Percentiles rank a stretch among this genome's conserved stretches.
These are phyloP conservation scores for Suncus etruscus DNA, from an alignment of 2,113 vertebrate species.

Conservation along the genomic window DNA sequence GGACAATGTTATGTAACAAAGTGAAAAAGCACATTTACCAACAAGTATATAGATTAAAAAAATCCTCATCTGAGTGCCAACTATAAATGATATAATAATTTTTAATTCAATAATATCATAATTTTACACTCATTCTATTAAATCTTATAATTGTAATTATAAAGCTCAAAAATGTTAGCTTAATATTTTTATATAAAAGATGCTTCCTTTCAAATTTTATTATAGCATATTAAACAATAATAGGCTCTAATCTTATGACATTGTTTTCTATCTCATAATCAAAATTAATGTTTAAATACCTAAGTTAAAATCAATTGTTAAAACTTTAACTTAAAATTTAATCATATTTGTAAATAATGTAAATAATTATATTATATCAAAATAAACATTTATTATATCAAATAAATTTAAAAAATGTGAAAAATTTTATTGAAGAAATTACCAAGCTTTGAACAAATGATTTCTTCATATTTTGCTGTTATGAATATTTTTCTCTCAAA, in stretches of 20 bases:
- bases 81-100: not conserved
- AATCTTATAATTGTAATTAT: not conserved
- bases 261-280: not conserved
- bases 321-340: slow-evolving; percentile 20
- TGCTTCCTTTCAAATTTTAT: not conserved
- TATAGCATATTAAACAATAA: not conserved
- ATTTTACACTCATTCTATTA: not conserved
- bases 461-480: slow-evolving; percentile 75
- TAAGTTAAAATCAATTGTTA: not conserved
- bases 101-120: not conserved
- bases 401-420: not conserved
- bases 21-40: not conserved
- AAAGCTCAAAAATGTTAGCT: not conserved
- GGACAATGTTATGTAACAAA: not conserved
- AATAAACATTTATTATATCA: not conserved
- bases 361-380: not conserved
- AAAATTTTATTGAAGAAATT: slow-evolving; percentile 10
- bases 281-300: not conserved
- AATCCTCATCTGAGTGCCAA: not conserved
- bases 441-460: slow-evolving; percentile 8
- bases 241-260: not conserved
- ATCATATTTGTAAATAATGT: slow-evolving; percentile 1
- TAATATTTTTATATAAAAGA: not conserved
- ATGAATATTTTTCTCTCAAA: slow-evolving; percentile 78
- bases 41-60: not conserved